Evolutionary conservation across 2,113 vertebrate genomes (phyloP).

Genomic region (Suricata suricatta): DNA sequence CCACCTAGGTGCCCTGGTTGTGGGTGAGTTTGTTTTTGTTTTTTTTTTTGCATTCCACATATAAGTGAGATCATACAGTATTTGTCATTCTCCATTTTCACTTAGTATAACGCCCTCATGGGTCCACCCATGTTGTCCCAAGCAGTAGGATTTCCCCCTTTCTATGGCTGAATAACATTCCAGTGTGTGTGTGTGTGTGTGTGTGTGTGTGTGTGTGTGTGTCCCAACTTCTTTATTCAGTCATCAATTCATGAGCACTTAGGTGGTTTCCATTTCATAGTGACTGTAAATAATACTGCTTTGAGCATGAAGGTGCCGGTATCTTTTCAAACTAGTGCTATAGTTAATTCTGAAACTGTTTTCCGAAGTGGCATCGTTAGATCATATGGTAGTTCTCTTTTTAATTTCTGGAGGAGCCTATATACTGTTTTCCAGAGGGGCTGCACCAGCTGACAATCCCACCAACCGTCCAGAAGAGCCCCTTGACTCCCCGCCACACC

Average conservation of each 20-base stretch:
- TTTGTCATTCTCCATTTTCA: background rate
- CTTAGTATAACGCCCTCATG: background rate
- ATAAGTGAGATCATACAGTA: background rate
- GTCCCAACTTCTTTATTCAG: background rate
- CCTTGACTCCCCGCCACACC: background rate
- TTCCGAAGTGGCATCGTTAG: background rate
- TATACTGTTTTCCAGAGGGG: background rate
- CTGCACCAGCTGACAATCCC: background rate
- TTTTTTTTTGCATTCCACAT: background rate
- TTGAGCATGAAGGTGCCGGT: background rate
- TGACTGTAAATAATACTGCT: background rate
- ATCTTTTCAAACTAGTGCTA: background rate
- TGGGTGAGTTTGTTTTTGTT: background rate
- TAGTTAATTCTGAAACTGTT: background rate
- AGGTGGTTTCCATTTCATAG: background rate
- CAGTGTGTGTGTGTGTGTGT: background rate
- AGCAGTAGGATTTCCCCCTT: background rate
- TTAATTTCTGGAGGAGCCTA: background rate
- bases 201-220: background rate
- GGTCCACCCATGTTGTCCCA: background rate
- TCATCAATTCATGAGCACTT: background rate
- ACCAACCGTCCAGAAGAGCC: background rate
- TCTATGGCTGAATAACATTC: background rate
- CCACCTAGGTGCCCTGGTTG: background rate
- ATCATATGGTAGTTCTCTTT: background rate